Conservation (phyloP, 2,888 invertebrate genomes). For the Microctonus hyperodae region DNA sequence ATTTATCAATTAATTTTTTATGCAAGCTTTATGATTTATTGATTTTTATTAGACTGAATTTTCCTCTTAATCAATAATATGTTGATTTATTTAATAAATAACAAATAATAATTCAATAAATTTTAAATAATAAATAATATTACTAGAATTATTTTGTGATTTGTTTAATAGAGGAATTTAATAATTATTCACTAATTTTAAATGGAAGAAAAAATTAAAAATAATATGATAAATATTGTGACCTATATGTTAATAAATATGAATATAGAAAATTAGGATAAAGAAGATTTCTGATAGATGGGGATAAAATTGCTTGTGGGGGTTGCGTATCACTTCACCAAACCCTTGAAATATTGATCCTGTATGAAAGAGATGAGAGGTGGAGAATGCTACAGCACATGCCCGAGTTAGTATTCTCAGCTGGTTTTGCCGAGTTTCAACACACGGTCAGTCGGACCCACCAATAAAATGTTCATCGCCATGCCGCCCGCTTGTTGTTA, state of each 20-base stretch:
- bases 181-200: too few species aligned
- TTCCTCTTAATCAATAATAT: too few species aligned
- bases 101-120: too few species aligned
- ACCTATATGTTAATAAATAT: background rate
- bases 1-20: too few species aligned
- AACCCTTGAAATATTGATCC: slow-evolving; percentile 44
- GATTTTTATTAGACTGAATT: too few species aligned
- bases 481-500: slow-evolving; percentile 54
- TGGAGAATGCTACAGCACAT: slow-evolving; percentile 39
- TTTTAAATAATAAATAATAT: too few species aligned
- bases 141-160: too few species aligned
- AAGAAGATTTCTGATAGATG: slow-evolving; percentile 34
- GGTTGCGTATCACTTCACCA: slow-evolving; percentile 15
- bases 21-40: too few species aligned
- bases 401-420: slow-evolving; percentile 39
- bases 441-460: slow-evolving; percentile 26
- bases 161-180: too few species aligned
- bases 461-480: slow-evolving; percentile 48
- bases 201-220: too few species aligned
- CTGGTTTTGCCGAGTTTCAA: slow-evolving; percentile 39
- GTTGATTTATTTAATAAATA: too few species aligned
- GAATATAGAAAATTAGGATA: slow-evolving; percentile 23
- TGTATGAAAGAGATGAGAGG: slow-evolving; percentile 34
- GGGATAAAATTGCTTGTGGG: slow-evolving; percentile 15
- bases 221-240: too few species aligned